phyloP scores from a whole-genome alignment of 2,888 invertebrate genomes.

The Cylindroiulus punctatus region DNA sequence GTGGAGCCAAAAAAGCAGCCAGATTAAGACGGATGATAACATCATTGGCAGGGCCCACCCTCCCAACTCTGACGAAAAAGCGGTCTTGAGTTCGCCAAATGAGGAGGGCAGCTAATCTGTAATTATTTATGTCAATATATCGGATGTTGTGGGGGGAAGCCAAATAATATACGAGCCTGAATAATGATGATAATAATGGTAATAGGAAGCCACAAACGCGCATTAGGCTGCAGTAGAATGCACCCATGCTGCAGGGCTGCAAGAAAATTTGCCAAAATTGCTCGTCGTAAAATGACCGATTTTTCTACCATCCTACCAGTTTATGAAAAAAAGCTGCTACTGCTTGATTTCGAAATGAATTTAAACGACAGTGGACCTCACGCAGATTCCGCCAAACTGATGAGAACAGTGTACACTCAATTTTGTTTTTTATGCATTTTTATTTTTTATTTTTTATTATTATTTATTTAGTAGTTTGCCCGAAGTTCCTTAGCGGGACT shows the following conservation, averaged over 20 bases:
- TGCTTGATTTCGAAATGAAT: too few species aligned
- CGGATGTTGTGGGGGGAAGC: slow-evolving; percentile 24
- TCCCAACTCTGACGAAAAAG: slow-evolving; percentile 3
- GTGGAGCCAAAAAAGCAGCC: background rate
- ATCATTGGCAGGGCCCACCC: background rate
- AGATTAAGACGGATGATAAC: slow-evolving; percentile 20
- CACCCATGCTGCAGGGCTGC: background rate
- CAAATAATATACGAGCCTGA: slow-evolving; percentile 28
- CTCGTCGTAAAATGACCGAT: background rate
- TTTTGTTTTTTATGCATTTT: too few species aligned
- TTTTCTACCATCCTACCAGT: too few species aligned
- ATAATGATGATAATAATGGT: slow-evolving; percentile 23
- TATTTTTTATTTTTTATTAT: too few species aligned
- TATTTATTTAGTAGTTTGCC: too few species aligned
- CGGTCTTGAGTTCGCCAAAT: background rate
- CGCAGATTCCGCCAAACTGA: too few species aligned
- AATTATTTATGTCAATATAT: slow-evolving; percentile 31
- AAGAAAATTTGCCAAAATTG: background rate
- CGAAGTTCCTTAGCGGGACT: too few species aligned
- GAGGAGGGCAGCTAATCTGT: slow-evolving; percentile 7
- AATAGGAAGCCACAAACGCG: slow-evolving; percentile 26
- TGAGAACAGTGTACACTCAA: too few species aligned
- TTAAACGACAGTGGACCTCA: too few species aligned
- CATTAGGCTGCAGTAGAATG: slow-evolving; percentile 10
- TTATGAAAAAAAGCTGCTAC: too few species aligned